These are phyloP conservation scores for Keiferia lycopersicella DNA, from an alignment of 2,888 invertebrate species.

Conservation along the genomic window DNA sequence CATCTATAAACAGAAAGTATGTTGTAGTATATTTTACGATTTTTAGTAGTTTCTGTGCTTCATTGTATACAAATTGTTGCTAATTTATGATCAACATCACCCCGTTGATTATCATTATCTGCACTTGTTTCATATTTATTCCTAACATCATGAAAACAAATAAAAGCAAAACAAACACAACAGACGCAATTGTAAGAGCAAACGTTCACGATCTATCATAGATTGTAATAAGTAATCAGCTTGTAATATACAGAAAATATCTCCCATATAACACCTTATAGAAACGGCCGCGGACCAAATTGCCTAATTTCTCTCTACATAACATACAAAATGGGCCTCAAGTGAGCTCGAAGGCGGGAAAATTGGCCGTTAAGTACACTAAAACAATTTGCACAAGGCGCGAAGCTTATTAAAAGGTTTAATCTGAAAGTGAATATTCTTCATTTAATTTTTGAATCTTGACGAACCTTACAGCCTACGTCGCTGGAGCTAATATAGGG, in stretches of 20 bases:
- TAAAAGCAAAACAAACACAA: slow-evolving; percentile 7
- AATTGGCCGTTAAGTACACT: slow-evolving; percentile 68
- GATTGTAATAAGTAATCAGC: slow-evolving; percentile 33
- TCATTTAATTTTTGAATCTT: slow-evolving; percentile 62
- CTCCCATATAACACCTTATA: slow-evolving; percentile 29
- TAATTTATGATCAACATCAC: not conserved
- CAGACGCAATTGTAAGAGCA: not conserved
- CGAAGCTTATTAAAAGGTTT: slow-evolving; percentile 65
- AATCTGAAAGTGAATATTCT: slow-evolving; percentile 55
- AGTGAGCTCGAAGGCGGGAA: slow-evolving; percentile 58
- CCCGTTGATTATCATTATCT: no score
- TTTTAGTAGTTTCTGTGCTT: no score
- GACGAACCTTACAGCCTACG: slow-evolving; percentile 41
- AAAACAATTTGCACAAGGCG: slow-evolving; percentile 65
- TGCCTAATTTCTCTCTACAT: slow-evolving; percentile 69
- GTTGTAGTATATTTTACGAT: no score
- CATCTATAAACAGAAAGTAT: no score
- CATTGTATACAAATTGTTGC: not conserved
- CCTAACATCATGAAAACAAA: slow-evolving; percentile 8
- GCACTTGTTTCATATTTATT: not conserved
- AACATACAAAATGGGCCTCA: slow-evolving; percentile 50
- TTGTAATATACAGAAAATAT: slow-evolving; percentile 17
- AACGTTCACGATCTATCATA: slow-evolving; percentile 44
- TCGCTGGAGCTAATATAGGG: not conserved
- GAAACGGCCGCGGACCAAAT: slow-evolving; percentile 65